These are phyloP conservation scores for Diceros bicornis DNA, from an alignment of 2,797 vertebrate genomes.

Conservation along the genomic window DNA sequence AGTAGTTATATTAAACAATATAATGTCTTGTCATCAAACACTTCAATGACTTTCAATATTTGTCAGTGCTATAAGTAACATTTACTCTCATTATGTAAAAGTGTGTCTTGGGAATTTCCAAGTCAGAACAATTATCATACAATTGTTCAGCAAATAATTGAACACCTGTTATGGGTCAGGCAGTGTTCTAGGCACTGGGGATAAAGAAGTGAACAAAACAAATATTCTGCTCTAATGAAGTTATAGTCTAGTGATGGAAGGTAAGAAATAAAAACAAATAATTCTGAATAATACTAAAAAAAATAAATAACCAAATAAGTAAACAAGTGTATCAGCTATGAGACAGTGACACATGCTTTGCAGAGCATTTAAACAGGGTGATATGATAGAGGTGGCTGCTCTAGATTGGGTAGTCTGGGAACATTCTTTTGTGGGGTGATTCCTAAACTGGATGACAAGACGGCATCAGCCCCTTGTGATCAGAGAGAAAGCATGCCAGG, in stretches of 20 bases:
- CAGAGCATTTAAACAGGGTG: neutral
- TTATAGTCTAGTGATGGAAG: neutral
- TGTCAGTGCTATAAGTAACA: neutral
- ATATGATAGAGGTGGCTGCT: neutral
- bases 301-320: neutral
- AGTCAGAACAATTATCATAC: neutral
- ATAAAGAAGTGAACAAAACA: neutral
- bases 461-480: neutral
- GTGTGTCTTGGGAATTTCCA: constrained; percentile 35
- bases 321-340: neutral
- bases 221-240: neutral
- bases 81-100: neutral
- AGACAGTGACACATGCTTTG: neutral
- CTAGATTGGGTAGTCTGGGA: neutral
- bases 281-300: neutral
- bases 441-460: neutral
- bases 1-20: constrained; percentile 26
- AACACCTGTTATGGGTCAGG: neutral
- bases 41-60: neutral
- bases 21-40: constrained; percentile 12
- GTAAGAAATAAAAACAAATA: neutral
- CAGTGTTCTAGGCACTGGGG: neutral
- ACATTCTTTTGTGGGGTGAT: neutral
- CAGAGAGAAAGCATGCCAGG: neutral
- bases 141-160: neutral